Evolutionary conservation across 2,888 invertebrate species (phyloP).

Genomic region (Yponomeuta malinellus): DNA sequence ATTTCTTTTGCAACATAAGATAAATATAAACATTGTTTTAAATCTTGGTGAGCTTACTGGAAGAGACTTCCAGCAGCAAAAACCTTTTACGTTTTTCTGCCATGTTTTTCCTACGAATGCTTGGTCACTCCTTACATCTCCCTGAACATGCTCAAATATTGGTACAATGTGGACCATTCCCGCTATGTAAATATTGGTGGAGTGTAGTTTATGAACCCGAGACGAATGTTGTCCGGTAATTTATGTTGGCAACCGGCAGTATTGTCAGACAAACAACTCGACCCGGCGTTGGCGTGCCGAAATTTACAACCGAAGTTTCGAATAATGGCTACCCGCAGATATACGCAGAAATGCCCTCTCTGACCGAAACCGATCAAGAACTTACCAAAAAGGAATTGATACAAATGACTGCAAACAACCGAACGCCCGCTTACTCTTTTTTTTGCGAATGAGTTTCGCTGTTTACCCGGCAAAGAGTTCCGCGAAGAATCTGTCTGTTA

Average conservation of each 20-base stretch:
- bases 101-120: too few relatives aligned
- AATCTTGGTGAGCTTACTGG: neutral
- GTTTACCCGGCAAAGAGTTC: slow-evolving; percentile 5
- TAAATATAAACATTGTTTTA: neutral
- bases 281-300: slow-evolving; percentile 34
- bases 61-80: neutral
- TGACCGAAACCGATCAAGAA: slow-evolving; percentile 43
- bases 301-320: slow-evolving; percentile 65
- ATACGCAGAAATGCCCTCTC: slow-evolving; percentile 38
- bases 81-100: too few relatives aligned
- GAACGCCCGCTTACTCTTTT: slow-evolving; percentile 23
- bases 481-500: neutral
- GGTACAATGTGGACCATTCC: slow-evolving; percentile 25
- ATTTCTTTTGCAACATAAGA: neutral
- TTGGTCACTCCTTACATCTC: neutral
- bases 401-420: slow-evolving; percentile 44
- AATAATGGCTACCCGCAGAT: slow-evolving; percentile 31
- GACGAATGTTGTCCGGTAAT: slow-evolving; percentile 58
- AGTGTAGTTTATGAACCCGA: slow-evolving; percentile 44
- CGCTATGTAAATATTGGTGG: slow-evolving; percentile 50
- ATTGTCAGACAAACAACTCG: slow-evolving; percentile 57
- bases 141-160: slow-evolving; percentile 7
- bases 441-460: slow-evolving; percentile 14
- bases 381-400: slow-evolving; percentile 44
- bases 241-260: slow-evolving; percentile 56